A percentile compares a stretch with the other conserved stretches of the same genome.
phyloP scores from a whole-genome alignment of 2,113 vertebrate genomes.

The Apodemus sylvaticus region DNA sequence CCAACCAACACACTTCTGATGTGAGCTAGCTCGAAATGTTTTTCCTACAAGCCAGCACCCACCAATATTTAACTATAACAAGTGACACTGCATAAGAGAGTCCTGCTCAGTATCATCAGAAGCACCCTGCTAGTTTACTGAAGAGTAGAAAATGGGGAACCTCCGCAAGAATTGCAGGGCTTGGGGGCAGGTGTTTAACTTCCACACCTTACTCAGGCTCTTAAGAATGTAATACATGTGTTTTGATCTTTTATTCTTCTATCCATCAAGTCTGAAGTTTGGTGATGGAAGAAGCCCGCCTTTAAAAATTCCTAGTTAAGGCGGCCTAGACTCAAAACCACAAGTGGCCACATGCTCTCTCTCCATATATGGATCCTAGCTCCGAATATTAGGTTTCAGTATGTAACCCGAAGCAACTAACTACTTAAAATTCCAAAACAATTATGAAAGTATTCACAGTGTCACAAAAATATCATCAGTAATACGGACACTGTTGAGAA shows the following conservation, averaged over 20 bases:
- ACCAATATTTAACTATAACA: background rate
- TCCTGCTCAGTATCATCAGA: background rate
- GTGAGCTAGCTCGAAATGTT: no score
- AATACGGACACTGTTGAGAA: background rate
- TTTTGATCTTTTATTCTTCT: background rate
- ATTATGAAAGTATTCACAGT: background rate
- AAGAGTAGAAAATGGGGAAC: background rate
- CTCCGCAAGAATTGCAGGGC: background rate
- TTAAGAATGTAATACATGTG: background rate
- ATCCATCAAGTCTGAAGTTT: background rate
- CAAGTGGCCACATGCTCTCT: background rate
- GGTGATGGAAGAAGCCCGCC: background rate
- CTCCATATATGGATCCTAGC: background rate
- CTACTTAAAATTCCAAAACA: background rate
- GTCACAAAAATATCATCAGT: background rate
- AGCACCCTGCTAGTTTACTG: background rate
- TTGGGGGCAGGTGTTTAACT: background rate
- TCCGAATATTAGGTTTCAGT: background rate
- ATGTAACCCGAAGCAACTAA: background rate
- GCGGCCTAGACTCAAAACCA: background rate
- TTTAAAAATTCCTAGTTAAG: constrained; percentile 10
- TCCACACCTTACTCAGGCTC: background rate
- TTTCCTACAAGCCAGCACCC: background rate
- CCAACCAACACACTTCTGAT: background rate
- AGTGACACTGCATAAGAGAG: background rate